Evolutionary conservation across 2,797 vertebrate species (phyloP).

Genomic region (Fringilla coelebs): DNA sequence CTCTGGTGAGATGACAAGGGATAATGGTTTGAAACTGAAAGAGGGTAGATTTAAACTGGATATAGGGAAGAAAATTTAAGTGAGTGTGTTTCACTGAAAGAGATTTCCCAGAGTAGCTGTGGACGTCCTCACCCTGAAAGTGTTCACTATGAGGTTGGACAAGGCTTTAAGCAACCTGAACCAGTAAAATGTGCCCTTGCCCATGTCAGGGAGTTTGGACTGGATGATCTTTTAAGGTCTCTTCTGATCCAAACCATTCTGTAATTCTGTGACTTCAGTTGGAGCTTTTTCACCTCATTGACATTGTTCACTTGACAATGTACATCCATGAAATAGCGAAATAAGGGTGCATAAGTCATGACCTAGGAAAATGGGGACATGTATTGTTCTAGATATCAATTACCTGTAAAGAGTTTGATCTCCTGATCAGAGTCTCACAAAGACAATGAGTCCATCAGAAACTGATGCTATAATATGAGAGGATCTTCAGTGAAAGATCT

Average conservation of each 20-base stretch:
- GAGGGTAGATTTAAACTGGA: not conserved
- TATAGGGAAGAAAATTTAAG: not conserved
- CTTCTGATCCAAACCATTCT: not conserved
- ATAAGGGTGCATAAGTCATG: not conserved
- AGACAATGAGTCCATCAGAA: not conserved
- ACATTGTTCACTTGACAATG: not conserved
- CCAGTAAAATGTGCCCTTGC: not conserved
- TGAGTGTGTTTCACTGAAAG: fast-evolving
- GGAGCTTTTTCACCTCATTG: not conserved
- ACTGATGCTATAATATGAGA: not conserved
- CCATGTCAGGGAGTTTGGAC: not conserved
- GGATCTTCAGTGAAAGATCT: not conserved
- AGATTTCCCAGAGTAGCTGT: not conserved
- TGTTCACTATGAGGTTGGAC: not conserved
- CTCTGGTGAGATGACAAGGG: not conserved
- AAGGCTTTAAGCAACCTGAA: not conserved
- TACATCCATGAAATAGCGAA: not conserved
- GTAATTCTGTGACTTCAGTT: not conserved
- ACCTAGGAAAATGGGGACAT: not conserved
- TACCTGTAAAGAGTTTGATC: not conserved
- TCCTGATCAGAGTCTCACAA: not conserved
- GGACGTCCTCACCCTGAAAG: fast-evolving
- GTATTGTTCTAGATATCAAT: not conserved
- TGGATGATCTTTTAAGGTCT: not conserved
- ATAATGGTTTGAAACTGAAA: not conserved